Base-by-base conservation (phyloP, 2,113 vertebrate genomes). In the Leucosticte australis region DNA sequence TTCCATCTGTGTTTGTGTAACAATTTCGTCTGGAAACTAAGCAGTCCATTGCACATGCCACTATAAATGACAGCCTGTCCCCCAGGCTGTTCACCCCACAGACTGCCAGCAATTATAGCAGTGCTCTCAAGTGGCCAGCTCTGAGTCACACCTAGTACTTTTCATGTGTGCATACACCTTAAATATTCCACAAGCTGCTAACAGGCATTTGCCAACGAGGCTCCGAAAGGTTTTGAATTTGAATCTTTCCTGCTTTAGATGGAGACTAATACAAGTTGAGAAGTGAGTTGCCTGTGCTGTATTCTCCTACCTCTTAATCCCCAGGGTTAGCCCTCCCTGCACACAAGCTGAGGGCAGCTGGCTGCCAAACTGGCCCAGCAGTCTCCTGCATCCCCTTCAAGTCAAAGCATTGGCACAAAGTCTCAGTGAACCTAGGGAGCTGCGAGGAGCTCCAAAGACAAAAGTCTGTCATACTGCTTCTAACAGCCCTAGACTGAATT, bases 1-100 rank as follows among this genome's bases (percentile, higher is more conserved):
- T 41, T 84, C 82, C 92, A 89, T 87, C 92, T 92, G 77, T 94
- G 65, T 52, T 97, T 94, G 79, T 89, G 50, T 79, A 71, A 94
- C 52, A 56, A 23, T 92, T 96, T 90, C 83, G 82, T 60, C 77
- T 93, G 78, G 81, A 89, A 87, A 56, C 60, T 84, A 91, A 89
- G 63, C 80, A 83, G 76, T 41, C 80, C 76, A 49, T 52, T 90
- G 50, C 80, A 90, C 83, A 81, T 28, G 33, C 21, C 37, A 10
- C 44, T 83, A 39, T 49, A 68, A 93, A 78, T 68, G 52, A 81
- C 80, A 92, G 31, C 24, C 68, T 81, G 53, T 79, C 80, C 55
- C 71, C 68, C 60, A 67, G 81, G 83, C 71, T 70, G 44, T 17
- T 89, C 62, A 91, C 27, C 42, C 33, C 52, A 57, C 24, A 65